These are phyloP conservation scores for Hypselothyrea guttata DNA, from an alignment of 2,888 invertebrate species.

Conservation along the genomic window DNA sequence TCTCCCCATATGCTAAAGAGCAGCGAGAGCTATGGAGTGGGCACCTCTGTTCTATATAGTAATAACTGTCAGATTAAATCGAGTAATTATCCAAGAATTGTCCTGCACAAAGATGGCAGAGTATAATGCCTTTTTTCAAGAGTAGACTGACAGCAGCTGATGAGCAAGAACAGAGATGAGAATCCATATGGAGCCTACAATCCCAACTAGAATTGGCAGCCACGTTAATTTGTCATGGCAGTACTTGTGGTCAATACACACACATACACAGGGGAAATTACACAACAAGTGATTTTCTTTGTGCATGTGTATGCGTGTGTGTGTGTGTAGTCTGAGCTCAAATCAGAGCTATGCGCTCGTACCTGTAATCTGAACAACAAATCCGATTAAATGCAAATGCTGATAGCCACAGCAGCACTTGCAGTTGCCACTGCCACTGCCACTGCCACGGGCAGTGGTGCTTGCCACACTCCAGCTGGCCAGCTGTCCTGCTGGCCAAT, in stretches of 20 bases:
- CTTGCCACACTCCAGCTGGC: slow-evolving; percentile 9
- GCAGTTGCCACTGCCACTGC: slow-evolving; percentile 2
- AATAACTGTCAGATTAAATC: no score
- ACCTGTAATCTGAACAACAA: slow-evolving; percentile 72
- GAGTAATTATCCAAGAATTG: no score
- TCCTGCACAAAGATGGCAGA: slow-evolving; percentile 13
- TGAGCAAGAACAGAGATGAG: slow-evolving; percentile 25
- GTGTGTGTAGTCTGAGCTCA: slow-evolving; percentile 23
- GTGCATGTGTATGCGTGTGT: not conserved
- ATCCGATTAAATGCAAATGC: slow-evolving; percentile 77
- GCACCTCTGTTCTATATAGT: no score
- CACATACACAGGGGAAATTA: slow-evolving; percentile 42
- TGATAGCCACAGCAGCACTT: slow-evolving; percentile 7
- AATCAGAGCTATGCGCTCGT: slow-evolving; percentile 50
- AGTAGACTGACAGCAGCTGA: slow-evolving; percentile 38
- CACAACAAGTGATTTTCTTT: slow-evolving; percentile 64
- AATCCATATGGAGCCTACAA: slow-evolving; percentile 41
- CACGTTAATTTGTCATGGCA: slow-evolving; percentile 75
- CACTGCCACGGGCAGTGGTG: not conserved
- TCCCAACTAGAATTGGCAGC: slow-evolving; percentile 41
- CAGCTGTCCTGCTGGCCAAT: slow-evolving; percentile 13
- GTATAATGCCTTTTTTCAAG: slow-evolving; percentile 17
- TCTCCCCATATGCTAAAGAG: no score
- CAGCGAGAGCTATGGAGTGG: no score
- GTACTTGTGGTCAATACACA: slow-evolving; percentile 39